Conservation (phyloP, 2,113 vertebrate genomes). For the Calonectris borealis region DNA sequence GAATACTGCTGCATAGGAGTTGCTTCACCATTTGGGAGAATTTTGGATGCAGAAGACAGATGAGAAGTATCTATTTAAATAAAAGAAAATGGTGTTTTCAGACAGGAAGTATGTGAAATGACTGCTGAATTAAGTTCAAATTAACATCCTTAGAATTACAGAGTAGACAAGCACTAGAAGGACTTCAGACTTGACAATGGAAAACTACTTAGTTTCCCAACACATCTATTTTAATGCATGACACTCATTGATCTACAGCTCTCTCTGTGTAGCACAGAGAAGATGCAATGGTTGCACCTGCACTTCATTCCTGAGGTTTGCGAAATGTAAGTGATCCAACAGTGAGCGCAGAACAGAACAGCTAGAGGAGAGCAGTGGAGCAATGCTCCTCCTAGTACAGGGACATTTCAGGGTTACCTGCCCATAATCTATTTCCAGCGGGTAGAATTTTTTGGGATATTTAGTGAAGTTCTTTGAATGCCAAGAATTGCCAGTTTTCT, state of each 20-base stretch:
- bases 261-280: neutral
- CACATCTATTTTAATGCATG: neutral
- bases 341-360: neutral
- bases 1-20: neutral
- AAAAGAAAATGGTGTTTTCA: neutral
- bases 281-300: neutral
- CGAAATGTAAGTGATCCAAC: neutral
- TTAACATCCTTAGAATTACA: neutral
- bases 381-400: neutral
- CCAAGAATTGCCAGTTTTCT: constrained; percentile 96
- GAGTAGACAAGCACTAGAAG: neutral
- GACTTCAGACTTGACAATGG: neutral
- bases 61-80: neutral
- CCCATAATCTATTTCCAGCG: constrained; percentile 96
- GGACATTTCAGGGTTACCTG: constrained; percentile 79
- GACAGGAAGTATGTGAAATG: neutral
- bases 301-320: neutral
- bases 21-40: neutral
- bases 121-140: neutral
- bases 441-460: constrained; percentile 97
- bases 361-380: neutral
- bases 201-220: neutral
- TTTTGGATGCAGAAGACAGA: neutral
- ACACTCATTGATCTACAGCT: neutral
- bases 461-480: constrained; percentile 91